phyloP scores from a whole-genome alignment of 1,140 invertebrate genomes.

The Hyposmocoma kahamanoa region DNA sequence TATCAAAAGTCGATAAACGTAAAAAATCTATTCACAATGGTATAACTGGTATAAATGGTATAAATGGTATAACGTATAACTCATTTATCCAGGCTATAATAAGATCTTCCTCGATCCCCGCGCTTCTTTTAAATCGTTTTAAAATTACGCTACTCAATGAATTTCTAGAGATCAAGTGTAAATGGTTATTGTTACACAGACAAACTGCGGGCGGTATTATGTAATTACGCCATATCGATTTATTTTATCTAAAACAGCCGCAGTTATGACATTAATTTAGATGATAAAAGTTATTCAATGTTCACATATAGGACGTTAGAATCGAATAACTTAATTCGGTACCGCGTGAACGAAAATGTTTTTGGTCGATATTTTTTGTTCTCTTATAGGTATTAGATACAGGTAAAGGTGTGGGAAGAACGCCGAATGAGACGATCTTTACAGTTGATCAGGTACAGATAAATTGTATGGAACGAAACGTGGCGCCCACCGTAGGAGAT shows the following conservation, averaged over 20 bases:
- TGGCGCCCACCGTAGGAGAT: too few relatives aligned
- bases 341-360: constrained; percentile 50
- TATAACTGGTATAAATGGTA: too few relatives aligned
- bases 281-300: constrained; percentile 61
- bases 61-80: too few relatives aligned
- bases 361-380: constrained; percentile 44
- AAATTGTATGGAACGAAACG: constrained; percentile 28
- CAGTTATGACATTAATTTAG: constrained; percentile 72
- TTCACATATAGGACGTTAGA: constrained; percentile 58
- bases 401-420: constrained; percentile 63
- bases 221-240: constrained; percentile 65
- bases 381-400: constrained; percentile 41
- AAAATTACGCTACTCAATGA: constrained; percentile 28
- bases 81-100: constrained; percentile 35
- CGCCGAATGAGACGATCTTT: constrained; percentile 44
- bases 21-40: constrained; percentile 41
- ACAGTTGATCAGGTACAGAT: constrained; percentile 49
- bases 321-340: constrained; percentile 62
- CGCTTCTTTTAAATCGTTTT: constrained; percentile 16
- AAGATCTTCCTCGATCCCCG: constrained; percentile 23
- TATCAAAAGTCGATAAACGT: constrained; percentile 40
- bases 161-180: constrained; percentile 28
- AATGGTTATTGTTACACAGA: constrained; percentile 33
- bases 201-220: constrained; percentile 67
- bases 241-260: constrained; percentile 67